phyloP scores from a whole-genome alignment of 2,113 vertebrate genomes.

The Isichthys henryi region DNA sequence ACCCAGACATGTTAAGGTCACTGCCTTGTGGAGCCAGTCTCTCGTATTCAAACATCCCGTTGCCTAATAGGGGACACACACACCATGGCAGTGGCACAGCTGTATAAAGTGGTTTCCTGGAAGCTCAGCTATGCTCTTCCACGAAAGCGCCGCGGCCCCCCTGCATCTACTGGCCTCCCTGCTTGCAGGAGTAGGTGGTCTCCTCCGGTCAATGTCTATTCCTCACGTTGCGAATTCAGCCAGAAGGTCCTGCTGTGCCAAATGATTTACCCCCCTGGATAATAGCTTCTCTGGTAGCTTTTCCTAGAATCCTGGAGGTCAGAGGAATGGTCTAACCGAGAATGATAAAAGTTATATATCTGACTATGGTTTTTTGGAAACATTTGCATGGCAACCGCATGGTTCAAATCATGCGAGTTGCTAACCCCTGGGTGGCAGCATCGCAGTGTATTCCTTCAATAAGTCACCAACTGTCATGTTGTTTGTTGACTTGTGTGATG shows the following conservation, averaged over 20 bases:
- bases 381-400: no score
- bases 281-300: not conserved
- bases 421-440: not conserved
- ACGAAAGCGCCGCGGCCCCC: not conserved
- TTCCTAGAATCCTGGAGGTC: not conserved
- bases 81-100: not conserved
- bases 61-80: not conserved
- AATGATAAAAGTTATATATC: not conserved
- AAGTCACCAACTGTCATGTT: not conserved
- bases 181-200: not conserved
- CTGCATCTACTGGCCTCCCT: not conserved
- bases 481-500: no score
- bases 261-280: not conserved
- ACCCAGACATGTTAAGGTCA: not conserved
- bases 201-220: not conserved
- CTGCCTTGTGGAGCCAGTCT: not conserved
- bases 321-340: not conserved
- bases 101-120: not conserved
- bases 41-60: not conserved
- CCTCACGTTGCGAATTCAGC: not conserved
- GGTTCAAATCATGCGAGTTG: no score
- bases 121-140: not conserved
- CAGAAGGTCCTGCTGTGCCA: not conserved
- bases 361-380: not conserved
- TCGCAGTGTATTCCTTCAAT: not conserved